A percentile compares a stretch with the other conserved stretches of the same genome.
phyloP scores from a whole-genome alignment of 64 coral and sea anemone species.

The Actinia tenebrosa region DNA sequence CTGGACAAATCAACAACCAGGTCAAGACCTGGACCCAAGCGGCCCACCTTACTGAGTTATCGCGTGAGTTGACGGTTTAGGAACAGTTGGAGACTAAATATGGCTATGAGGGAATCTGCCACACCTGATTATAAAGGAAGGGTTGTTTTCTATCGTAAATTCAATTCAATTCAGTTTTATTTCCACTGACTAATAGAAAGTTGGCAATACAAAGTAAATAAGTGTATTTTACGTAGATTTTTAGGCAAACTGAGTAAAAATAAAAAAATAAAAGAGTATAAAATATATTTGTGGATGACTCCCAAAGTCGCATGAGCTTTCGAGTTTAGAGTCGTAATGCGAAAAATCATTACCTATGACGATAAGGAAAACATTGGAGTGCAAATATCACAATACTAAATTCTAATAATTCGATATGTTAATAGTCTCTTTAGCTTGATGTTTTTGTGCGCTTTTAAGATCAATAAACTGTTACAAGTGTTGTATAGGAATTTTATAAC shows the following conservation, averaged over 20 bases:
- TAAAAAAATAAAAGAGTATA: too few species aligned
- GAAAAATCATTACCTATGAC: not conserved
- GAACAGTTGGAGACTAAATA: not conserved
- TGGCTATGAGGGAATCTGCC: not conserved
- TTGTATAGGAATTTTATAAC: not conserved
- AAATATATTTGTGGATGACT: too few species aligned
- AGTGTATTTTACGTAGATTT: too few species aligned
- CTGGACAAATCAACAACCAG: slow-evolving; percentile 22
- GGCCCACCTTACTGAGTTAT: not conserved
- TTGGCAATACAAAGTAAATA: too few species aligned
- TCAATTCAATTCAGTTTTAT: too few species aligned
- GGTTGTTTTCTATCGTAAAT: not conserved
- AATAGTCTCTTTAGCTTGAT: too few species aligned
- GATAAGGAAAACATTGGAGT: not conserved
- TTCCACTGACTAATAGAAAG: too few species aligned
- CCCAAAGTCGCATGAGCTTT: too few species aligned
- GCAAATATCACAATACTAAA: not conserved
- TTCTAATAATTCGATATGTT: too few species aligned
- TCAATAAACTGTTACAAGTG: not conserved
- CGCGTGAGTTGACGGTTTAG: slow-evolving; percentile 20
- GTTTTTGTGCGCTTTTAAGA: too few species aligned
- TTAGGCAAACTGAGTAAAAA: too few species aligned
- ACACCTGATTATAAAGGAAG: not conserved
- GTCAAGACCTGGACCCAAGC: not conserved
- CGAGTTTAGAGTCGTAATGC: too few species aligned